A percentile compares a stretch with the other conserved stretches of the same genome.
These are phyloP conservation scores for Rhynchotus rufescens DNA, from an alignment of 2,797 vertebrate species.

Conservation along the genomic window DNA sequence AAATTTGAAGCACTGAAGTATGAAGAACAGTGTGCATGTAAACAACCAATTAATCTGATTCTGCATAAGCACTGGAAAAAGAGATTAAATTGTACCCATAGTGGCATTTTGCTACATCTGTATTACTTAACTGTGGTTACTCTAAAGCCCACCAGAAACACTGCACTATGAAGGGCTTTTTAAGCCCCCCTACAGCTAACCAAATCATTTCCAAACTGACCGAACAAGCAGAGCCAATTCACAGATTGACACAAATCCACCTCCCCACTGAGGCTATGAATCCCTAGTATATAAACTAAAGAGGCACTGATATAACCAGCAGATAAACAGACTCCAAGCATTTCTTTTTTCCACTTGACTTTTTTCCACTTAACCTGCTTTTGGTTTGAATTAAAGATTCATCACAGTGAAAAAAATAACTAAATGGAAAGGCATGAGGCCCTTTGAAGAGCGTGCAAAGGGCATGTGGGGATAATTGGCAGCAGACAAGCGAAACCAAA, in stretches of 20 bases:
- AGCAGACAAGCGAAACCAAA: constrained; percentile 35
- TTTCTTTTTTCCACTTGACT: constrained; percentile 32
- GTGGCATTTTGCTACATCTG: not conserved
- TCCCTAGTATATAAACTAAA: constrained; percentile 27
- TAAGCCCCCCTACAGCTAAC: constrained; percentile 9
- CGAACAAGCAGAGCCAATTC: constrained; percentile 44
- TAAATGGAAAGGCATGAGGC: constrained; percentile 65
- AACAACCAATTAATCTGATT: not conserved
- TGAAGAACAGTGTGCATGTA: not conserved
- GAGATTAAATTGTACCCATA: not conserved
- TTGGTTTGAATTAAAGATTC: constrained; percentile 81
- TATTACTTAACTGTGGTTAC: not conserved
- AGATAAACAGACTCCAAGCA: constrained; percentile 63
- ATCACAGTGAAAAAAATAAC: constrained; percentile 73
- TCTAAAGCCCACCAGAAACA: not conserved
- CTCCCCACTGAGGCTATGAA: constrained; percentile 38
- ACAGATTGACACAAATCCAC: constrained; percentile 38
- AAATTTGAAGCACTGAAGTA: not conserved
- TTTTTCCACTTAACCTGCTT: constrained; percentile 46
- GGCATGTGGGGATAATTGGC: constrained; percentile 79
- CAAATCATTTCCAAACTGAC: constrained; percentile 5
- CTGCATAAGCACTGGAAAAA: not conserved
- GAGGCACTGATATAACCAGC: not conserved
- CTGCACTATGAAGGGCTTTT: not conserved
- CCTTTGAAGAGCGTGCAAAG: constrained; percentile 81